Base-by-base conservation (phyloP, 2,113 vertebrate genomes). In the Merops nubicus region DNA sequence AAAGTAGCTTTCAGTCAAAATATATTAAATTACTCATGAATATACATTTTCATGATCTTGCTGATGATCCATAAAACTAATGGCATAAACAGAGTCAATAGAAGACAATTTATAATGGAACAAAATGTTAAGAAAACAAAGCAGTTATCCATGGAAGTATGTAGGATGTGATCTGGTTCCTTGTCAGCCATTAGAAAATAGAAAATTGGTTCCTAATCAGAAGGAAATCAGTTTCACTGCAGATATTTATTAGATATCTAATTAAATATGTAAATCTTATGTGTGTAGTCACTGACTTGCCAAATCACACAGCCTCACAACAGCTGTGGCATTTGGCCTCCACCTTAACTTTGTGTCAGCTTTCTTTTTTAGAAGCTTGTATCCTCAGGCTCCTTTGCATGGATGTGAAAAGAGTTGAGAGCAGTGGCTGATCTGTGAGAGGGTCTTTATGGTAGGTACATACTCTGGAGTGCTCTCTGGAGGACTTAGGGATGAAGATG, bases 1-100 rank as follows among this genome's bases (percentile, higher is more conserved):
- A 15, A 91, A 75, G 56, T 28, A 88, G 51, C 38, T 79, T 93
- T 78, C 62, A 68, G 28, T 38, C 57, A 64, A 87, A 91, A 80
- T 43, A 45, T 10, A 16, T 12, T 2, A 21, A 82, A 82, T 59
- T 70, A 48, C 8, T 45, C 47, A 25, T n/a, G 36, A 29, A 34
- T 57, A 34, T 29, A 22, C 36, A 56, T 74, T 60, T 83, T 51
- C 19, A 23, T 42, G 12, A 20, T 80, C 56, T 89, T 79, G 79
- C 13, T 83, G 48, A 74, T 69, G 33, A 88, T n/a, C 72, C 28
- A 36, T 79, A 69, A 74, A 65, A 94, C 45, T 23, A 83, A 23
- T 60, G 25, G 25, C 29, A 43, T 57, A 72, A 93, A 48, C 26
- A 8, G 31, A 56, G 7, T 45, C 33, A 50, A 64, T 21, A 67